phyloP scores from a whole-genome alignment of 1,140 invertebrate species.

The Drosophila pachea region DNA sequence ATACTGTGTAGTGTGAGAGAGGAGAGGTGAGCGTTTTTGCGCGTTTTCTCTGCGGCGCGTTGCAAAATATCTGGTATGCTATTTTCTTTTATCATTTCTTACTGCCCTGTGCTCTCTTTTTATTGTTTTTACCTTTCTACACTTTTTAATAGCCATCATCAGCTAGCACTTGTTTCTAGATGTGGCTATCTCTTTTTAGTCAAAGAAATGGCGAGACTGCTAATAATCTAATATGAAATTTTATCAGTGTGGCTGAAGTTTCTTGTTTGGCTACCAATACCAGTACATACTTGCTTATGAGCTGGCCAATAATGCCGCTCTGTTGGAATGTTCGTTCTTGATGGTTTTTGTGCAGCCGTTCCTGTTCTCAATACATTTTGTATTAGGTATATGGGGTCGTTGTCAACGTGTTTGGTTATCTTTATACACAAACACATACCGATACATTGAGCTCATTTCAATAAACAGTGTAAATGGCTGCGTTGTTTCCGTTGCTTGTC shows the following conservation, averaged over 20 bases:
- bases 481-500: constrained; percentile 42
- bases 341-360: constrained; percentile 40
- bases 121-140: constrained; percentile 60
- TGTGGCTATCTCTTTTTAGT: constrained; percentile 48
- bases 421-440: constrained; percentile 16
- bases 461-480: constrained; percentile 29
- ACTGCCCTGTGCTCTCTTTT: constrained; percentile 40
- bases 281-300: constrained; percentile 8
- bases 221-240: constrained; percentile 56
- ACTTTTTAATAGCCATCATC: constrained; percentile 32
- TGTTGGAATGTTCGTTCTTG: constrained; percentile 49
- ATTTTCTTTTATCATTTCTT: constrained; percentile 40
- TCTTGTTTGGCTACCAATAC: constrained; percentile 65
- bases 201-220: constrained; percentile 36
- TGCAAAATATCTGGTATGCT: constrained; percentile 47
- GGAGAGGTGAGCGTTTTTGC: constrained; percentile 30
- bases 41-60: constrained; percentile 47
- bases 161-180: constrained; percentile 54
- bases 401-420: constrained; percentile 69
- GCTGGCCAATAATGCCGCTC: constrained; percentile 22
- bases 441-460: constrained; percentile 12
- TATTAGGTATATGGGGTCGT: constrained; percentile 38
- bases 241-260: constrained; percentile 58
- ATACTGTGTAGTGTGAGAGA: constrained; percentile 1
- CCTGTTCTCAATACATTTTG: constrained; percentile 66